Conservation (phyloP, 2,113 vertebrate genomes). For the Rallus limicola region DNA sequence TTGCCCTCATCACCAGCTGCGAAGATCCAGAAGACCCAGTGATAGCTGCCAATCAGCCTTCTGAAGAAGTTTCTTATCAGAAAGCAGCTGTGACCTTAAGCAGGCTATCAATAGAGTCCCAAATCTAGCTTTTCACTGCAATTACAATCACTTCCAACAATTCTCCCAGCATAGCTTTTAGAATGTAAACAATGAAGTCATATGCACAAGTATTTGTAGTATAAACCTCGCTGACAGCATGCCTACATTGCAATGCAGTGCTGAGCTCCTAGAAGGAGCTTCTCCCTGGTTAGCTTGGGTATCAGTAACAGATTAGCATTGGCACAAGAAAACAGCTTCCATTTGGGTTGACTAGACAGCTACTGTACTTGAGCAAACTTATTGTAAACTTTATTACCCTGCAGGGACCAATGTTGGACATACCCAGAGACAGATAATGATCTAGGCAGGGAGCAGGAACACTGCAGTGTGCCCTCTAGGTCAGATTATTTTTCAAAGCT, state of each 20-base stretch:
- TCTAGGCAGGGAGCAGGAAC: not conserved
- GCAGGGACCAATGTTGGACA: not conserved
- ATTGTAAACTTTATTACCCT: not conserved
- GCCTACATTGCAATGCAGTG: not conserved
- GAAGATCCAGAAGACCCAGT: constrained; percentile 54
- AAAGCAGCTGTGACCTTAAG: constrained; percentile 73
- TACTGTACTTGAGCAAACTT: not conserved
- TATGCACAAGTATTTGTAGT: not conserved
- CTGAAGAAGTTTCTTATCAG: constrained; percentile 53
- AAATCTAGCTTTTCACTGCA: constrained; percentile 54
- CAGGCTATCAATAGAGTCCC: constrained; percentile 76
- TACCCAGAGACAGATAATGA: not conserved
- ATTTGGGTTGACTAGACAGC: not conserved
- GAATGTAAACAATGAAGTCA: not conserved
- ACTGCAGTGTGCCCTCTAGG: not conserved
- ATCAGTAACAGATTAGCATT: not conserved
- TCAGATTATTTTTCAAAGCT: not conserved
- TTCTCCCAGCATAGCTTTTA: not conserved
- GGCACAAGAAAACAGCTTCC: not conserved
- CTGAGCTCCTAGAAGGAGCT: not conserved
- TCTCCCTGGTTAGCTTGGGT: not conserved
- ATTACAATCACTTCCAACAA: not conserved
- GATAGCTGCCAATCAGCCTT: not conserved
- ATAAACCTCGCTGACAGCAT: not conserved
- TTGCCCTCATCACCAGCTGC: constrained; percentile 69